These are phyloP conservation scores for Silurus asotus DNA, from an alignment of 2,113 vertebrate genomes.

Conservation along the genomic window DNA sequence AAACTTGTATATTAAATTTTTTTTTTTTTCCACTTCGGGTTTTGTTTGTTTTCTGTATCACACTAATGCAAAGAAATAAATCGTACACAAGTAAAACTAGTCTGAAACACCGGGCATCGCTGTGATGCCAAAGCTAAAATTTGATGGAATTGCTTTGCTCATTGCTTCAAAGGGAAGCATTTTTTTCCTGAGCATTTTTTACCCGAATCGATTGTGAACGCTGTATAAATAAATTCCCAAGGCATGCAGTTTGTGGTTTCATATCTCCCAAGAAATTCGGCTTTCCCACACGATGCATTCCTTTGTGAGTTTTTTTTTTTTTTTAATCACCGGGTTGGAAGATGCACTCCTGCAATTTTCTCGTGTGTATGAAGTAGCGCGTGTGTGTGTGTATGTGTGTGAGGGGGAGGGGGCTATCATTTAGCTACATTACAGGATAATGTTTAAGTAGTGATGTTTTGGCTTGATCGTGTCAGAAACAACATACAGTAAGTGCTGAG, in stretches of 20 bases:
- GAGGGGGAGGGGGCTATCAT: conserved; percentile 44
- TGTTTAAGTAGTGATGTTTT: conserved; percentile 30
- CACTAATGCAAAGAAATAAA: no score
- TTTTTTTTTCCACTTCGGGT: no score
- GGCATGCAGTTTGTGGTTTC: conserved; percentile 41
- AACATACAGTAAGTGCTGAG: neutral
- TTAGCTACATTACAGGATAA: conserved; percentile 48
- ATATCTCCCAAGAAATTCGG: conserved; percentile 32
- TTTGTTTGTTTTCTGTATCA: no score
- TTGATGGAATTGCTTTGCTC: neutral
- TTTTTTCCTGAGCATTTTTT: neutral
- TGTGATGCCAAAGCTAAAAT: neutral
- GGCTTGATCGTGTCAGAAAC: conserved; percentile 3
- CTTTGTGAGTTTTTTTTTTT: conserved; percentile 43
- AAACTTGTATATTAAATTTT: no score
- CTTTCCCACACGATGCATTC: conserved; percentile 50
- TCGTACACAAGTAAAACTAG: no score
- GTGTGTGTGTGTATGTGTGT: neutral
- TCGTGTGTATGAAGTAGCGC: conserved; percentile 30
- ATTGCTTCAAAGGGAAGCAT: conserved; percentile 30
- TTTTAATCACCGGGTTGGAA: conserved; percentile 25
- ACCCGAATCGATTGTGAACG: conserved; percentile 32
- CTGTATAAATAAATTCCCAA: conserved; percentile 38
- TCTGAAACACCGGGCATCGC: no score
- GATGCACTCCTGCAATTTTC: neutral